A percentile compares a stretch with the other conserved stretches of the same genome.
Conservation (phyloP, 2,797 vertebrate genomes). For the Catharus ustulatus region DNA sequence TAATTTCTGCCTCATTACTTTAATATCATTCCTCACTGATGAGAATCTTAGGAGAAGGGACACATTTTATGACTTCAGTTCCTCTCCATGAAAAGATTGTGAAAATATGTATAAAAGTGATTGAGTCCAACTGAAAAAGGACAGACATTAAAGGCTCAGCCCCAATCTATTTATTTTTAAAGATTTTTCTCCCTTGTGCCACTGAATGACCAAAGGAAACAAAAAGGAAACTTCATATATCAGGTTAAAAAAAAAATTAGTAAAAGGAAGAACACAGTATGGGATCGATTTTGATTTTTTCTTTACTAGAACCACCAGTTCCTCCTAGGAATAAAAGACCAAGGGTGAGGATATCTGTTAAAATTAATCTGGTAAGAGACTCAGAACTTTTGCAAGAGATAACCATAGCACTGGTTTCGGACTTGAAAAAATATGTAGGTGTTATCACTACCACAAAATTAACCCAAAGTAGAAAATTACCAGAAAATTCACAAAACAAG, state of each 20-base stretch:
- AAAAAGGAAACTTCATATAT: neutral
- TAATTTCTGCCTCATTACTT: conserved; percentile 57
- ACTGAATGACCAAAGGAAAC: neutral
- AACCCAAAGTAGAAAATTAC: neutral
- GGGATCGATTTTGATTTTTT: neutral
- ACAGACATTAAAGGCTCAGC: neutral
- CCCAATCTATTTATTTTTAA: neutral
- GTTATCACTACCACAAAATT: neutral
- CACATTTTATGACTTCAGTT: neutral
- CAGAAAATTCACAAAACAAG: neutral
- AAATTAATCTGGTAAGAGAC: neutral
- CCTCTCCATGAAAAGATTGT: too few relatives aligned
- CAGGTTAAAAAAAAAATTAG: neutral
- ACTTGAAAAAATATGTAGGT: neutral
- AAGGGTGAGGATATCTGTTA: neutral
- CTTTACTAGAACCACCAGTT: neutral
- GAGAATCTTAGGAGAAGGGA: neutral
- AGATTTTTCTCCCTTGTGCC: neutral
- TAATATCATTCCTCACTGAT: conserved; percentile 27
- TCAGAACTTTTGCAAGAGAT: neutral
- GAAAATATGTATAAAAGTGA: neutral
- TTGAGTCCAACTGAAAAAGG: neutral
- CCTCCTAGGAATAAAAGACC: neutral
- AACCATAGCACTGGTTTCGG: neutral
- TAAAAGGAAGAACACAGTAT: neutral